Percentiles rank a stretch among this genome's conserved stretches.
These are phyloP conservation scores for Hucho hucho DNA, from an alignment of 2,113 vertebrate species.

Conservation along the genomic window DNA sequence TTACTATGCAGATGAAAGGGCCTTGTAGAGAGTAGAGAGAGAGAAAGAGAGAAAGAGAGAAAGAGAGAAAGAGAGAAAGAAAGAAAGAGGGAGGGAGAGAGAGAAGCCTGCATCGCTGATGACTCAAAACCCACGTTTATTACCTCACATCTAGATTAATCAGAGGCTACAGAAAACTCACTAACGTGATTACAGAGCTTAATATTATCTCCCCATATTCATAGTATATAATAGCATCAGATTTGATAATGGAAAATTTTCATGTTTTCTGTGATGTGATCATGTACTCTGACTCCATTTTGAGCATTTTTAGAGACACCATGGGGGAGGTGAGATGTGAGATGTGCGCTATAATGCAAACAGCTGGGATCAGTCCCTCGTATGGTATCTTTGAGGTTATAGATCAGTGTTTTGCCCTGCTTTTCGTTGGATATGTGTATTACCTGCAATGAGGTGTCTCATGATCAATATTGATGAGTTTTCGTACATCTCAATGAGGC, in stretches of 20 bases:
- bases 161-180: neutral
- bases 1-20: constrained; percentile 1
- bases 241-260: neutral
- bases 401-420: too few relatives aligned
- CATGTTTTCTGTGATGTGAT: neutral
- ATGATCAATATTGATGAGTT: too few relatives aligned
- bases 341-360: neutral
- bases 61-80: neutral
- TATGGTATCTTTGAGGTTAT: too few relatives aligned
- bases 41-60: neutral
- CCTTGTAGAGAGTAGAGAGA: neutral
- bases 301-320: neutral
- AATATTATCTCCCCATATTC: constrained; percentile 5
- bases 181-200: neutral
- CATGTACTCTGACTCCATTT: neutral
- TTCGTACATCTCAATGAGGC: too few relatives aligned
- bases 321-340: too few relatives aligned
- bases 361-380: too few relatives aligned
- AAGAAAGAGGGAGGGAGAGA: neutral
- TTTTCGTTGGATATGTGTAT: too few relatives aligned
- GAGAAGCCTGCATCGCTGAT: neutral
- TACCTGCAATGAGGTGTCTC: too few relatives aligned
- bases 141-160: neutral
- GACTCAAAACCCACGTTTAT: neutral
- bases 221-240: neutral